Evolutionary conservation across 1,140 invertebrate species (phyloP).

Genomic region (Panulirus ornatus): DNA sequence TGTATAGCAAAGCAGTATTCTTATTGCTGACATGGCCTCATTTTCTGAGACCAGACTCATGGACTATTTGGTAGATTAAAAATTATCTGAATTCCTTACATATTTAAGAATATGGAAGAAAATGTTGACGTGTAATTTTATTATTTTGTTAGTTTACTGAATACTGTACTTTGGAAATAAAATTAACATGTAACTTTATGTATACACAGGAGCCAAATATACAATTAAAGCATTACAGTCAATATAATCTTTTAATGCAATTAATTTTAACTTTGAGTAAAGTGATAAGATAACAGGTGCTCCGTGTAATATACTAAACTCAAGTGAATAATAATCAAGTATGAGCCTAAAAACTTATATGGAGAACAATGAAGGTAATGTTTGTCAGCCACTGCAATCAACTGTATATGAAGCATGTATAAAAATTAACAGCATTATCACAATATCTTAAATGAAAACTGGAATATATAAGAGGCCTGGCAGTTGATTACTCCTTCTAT

Average conservation of each 20-base stretch:
- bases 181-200: not conserved
- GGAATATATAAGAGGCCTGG: constrained; percentile 53
- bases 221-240: constrained; percentile 24
- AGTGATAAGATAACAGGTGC: constrained; percentile 28
- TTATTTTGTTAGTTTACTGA: not conserved
- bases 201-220: constrained; percentile 35
- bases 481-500: not conserved
- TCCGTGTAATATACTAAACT: constrained; percentile 10
- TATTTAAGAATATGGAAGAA: not conserved
- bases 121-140: not conserved
- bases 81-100: not conserved
- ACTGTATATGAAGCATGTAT: constrained; percentile 52
- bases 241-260: not conserved
- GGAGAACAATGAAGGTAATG: not conserved
- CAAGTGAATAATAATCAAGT: not conserved
- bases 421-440: constrained; percentile 70
- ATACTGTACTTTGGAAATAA: constrained; percentile 13
- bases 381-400: not conserved
- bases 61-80: not conserved
- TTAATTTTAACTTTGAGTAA: not conserved
- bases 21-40: constrained; percentile 28
- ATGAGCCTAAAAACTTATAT: not conserved
- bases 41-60: not conserved
- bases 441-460: constrained; percentile 66
- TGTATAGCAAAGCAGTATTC: not conserved